phyloP scores from a whole-genome alignment of 2,113 vertebrate species.

The Ursus arctos region DNA sequence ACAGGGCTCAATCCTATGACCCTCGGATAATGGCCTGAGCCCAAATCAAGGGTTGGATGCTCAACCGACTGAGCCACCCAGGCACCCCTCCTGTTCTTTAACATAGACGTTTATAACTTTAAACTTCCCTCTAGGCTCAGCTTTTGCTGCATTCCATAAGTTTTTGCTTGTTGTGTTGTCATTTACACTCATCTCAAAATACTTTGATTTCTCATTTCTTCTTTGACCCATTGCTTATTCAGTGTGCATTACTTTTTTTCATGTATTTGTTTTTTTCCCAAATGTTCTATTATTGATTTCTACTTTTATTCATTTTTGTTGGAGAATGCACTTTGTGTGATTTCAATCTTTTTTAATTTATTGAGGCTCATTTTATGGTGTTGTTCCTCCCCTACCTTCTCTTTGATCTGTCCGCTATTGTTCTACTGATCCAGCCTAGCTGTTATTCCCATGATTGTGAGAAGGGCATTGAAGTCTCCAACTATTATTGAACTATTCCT shows the following conservation, averaged over 20 bases:
- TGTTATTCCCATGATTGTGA: background rate
- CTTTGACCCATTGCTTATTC: background rate
- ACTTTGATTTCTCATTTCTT: slow-evolving; percentile 13
- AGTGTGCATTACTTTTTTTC: background rate
- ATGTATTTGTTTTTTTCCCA: background rate
- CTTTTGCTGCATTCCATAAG: background rate
- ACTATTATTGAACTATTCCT: slow-evolving; percentile 7
- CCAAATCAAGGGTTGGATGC: background rate
- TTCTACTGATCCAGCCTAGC: background rate
- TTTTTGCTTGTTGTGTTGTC: background rate
- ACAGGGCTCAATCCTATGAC: background rate
- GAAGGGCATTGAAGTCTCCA: background rate
- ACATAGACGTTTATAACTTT: background rate
- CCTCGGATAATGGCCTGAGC: background rate
- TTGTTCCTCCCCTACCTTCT: slow-evolving; percentile 5
- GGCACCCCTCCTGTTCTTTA: background rate
- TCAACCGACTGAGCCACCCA: background rate
- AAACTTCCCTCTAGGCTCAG: background rate
- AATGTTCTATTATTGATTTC: background rate
- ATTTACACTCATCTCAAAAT: background rate
- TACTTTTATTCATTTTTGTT: background rate
- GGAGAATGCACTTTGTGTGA: background rate
- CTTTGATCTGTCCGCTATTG: background rate
- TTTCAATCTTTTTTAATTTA: slow-evolving; percentile 25
- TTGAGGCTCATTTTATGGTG: background rate